Conservation (phyloP, 2,797 vertebrate species). For the Acrossocheilus wenchowensis region DNA sequence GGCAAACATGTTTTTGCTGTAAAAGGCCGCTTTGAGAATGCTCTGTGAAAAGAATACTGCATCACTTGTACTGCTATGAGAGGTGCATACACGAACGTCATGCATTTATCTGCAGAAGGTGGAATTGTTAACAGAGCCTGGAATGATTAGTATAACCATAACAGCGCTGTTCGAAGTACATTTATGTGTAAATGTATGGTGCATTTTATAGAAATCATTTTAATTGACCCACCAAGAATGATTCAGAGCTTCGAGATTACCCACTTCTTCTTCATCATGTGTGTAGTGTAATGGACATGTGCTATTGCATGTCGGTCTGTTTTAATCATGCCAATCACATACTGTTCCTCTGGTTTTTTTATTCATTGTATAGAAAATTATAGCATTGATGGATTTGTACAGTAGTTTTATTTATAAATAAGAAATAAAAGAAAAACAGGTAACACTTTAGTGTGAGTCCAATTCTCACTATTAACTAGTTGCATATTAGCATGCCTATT, state of each 20-base stretch:
- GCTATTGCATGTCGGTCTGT: not conserved
- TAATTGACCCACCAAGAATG: slow-evolving; percentile 70
- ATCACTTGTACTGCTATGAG: not conserved
- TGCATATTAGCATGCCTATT: too few relatives aligned
- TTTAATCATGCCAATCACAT: not conserved
- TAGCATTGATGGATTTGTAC: not conserved
- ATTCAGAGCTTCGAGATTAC: slow-evolving; percentile 62
- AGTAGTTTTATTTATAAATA: not conserved
- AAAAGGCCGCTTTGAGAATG: not conserved
- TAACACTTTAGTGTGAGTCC: not conserved
- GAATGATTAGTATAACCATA: slow-evolving; percentile 20
- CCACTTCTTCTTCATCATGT: slow-evolving; percentile 29
- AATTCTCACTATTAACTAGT: too few relatives aligned
- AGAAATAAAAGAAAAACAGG: not conserved
- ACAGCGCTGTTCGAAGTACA: not conserved
- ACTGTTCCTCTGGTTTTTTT: not conserved
- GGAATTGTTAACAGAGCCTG: not conserved
- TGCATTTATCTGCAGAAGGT: not conserved
- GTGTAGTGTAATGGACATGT: slow-evolving; percentile 28
- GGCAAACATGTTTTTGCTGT: not conserved
- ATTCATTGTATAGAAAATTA: not conserved
- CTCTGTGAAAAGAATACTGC: slow-evolving; percentile 7
- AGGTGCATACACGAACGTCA: not conserved
- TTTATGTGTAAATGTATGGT: not conserved
- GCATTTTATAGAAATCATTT: slow-evolving; percentile 45